Evolutionary conservation across 2,888 invertebrate species (phyloP), one percentile per base, ranked within the genome.

Genomic region (Plagodis pulveraria): DNA sequence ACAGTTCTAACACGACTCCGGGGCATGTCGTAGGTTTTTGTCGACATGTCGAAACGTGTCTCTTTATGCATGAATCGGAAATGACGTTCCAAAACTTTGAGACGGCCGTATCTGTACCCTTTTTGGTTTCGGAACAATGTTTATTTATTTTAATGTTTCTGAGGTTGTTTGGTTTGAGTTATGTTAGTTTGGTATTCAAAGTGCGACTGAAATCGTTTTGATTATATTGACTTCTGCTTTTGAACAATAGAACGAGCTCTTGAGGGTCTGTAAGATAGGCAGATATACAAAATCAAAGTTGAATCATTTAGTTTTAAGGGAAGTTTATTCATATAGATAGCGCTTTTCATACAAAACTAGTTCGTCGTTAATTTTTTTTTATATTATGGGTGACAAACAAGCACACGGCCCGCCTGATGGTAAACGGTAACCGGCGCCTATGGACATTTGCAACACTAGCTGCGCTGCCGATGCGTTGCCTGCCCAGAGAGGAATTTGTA

Each of bases 1-100:
- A 77, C 71, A 68, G 49, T 67, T 80, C 77, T 78, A 78, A 81
- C 81, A 78, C 77, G 76, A 67, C 58, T 47, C 54, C 58, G 68
- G 36, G 45, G 62, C 76, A 74, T 79, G 78, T 75, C 65, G 62
- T 51, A 51, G 59, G 69, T 81, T 80, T 80, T 82, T 82, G 79
- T 69, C 51, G 69, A 73, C 77, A 76, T 78, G 76, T 75, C 67
- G 72, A 70, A 75, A 67, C 78, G 70, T 82, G 83, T 81, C 80
- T 78, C 73, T 73, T 84, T 84, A 85, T 86, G 81, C 84, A 81
- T 70, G 82, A 76, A 79, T 77, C 67, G 69, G 73, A 74, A 77
- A 78, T 75, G 69, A 73, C 61, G 66, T 55, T 36, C 66, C 63
- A 64, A 78, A 74, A 77, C 72, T 74, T 52, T 50, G 57, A 62